Percentiles rank a stretch among this genome's conserved stretches.
Evolutionary conservation across 2,888 invertebrate genomes (phyloP).

Genomic region (Erynnis tages): DNA sequence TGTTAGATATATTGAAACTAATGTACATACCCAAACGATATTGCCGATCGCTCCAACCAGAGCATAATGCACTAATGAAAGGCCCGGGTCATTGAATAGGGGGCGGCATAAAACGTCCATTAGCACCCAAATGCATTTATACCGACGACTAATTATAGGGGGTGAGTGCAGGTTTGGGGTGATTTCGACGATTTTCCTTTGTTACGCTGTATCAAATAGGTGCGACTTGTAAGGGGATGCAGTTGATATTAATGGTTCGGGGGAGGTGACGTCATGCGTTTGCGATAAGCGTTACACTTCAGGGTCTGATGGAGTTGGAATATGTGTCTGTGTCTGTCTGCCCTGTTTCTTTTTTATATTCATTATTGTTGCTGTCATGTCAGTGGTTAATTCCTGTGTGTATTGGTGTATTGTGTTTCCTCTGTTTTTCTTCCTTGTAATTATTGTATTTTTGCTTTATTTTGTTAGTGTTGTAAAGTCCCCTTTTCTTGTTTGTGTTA

Average conservation of each 20-base stretch:
- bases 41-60: slow-evolving; percentile 36
- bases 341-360: too few relatives aligned
- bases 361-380: too few relatives aligned
- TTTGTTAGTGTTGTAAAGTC: too few relatives aligned
- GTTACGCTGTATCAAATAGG: slow-evolving; percentile 27
- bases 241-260: slow-evolving; percentile 21
- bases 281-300: slow-evolving; percentile 9
- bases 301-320: too few relatives aligned
- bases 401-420: too few relatives aligned
- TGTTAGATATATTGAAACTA: too few relatives aligned
- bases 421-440: too few relatives aligned
- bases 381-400: too few relatives aligned
- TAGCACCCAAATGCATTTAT: slow-evolving; percentile 51
- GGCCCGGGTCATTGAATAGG: slow-evolving; percentile 41
- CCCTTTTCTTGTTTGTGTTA: too few relatives aligned
- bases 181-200: slow-evolving; percentile 25
- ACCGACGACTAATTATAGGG: slow-evolving; percentile 49
- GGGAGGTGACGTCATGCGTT: slow-evolving; percentile 18
- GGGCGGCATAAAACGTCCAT: slow-evolving; percentile 50
- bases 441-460: too few relatives aligned
- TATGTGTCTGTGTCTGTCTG: too few relatives aligned
- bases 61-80: slow-evolving; percentile 44
- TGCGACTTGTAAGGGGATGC: slow-evolving; percentile 28
- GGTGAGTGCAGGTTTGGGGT: slow-evolving; percentile 33
- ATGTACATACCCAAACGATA: too few relatives aligned